Base-by-base conservation (phyloP, 2,888 invertebrate species). In the Agrochola lota region DNA sequence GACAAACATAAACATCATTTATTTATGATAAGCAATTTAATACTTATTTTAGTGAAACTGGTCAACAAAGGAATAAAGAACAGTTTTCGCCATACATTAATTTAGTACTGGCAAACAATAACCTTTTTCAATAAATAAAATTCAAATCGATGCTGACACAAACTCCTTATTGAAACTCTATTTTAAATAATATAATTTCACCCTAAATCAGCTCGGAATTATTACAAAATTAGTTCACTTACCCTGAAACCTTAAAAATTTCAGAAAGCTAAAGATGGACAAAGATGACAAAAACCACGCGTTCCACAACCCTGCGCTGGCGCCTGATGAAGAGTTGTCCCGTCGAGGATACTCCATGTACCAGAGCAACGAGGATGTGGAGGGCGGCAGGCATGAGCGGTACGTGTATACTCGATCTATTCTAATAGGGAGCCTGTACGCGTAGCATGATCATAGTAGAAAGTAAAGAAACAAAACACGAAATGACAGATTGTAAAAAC, bases 341-440 rank as follows among this genome's bases (percentile, higher is more conserved):
- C 94, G 97, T 20, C 96, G 97, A 66, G 97, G 97, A 60, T 97
- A 96, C 93, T 97, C 97, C 88, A 97, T 97, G 97, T 97, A 97
- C 93, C 93, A 94, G 88, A 94, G 93, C 15, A 89, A 92, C 3
- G 96, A 97, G 15, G 95, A 96, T 85, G 89, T 95, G 40, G 96
- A 96, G 89, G 93, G 94, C 77, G 94, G 93, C 57, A 87, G 94
- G 11, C 92, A 92, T 73, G 95, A 95, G 91, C 94, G 95, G 93
- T 93, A 91, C 91, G 90, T 87, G 77, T 63, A 30, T 49, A 62
- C 57, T 55, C 62, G 17, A 71, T 30, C 69, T n/a, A n/a, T 69
- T 52, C 17, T 55, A n/a, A 11, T 17, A 52, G 15, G 17, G 17
- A 35, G 52, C 5, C 35, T 35, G 23, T 4, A n/a, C 57, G 6